Conservation (phyloP, 2,113 vertebrate genomes). For the Hipposideros armiger region DNA sequence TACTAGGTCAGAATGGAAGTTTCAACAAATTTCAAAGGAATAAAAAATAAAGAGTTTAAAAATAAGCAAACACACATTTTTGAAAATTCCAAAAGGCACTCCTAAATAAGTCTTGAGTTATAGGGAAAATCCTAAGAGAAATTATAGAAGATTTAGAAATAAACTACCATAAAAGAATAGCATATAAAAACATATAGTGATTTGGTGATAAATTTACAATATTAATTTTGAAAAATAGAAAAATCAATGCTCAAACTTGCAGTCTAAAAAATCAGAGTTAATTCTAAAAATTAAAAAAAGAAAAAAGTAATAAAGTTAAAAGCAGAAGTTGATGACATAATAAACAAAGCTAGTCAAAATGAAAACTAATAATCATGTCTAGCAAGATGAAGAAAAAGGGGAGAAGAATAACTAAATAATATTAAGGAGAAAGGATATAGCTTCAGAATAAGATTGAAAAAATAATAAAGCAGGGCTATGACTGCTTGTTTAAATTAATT, state of each 20-base stretch:
- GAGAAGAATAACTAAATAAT: background rate
- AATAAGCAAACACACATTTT: background rate
- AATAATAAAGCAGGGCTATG: background rate
- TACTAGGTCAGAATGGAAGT: background rate
- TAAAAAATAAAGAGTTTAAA: slow-evolving; percentile 25
- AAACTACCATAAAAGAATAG: background rate
- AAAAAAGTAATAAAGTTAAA: background rate
- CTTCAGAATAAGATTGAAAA: slow-evolving; percentile 14
- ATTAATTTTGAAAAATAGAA: background rate
- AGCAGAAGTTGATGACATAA: background rate
- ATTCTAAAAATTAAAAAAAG: background rate
- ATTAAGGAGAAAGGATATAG: background rate
- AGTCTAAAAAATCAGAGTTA: background rate
- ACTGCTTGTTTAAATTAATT: background rate
- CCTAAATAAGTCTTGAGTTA: background rate
- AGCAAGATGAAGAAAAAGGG: background rate
- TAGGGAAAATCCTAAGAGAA: background rate
- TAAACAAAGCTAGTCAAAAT: slow-evolving; percentile 39
- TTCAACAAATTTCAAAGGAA: slow-evolving; percentile 48
- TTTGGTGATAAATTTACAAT: background rate
- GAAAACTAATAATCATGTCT: background rate
- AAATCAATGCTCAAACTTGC: background rate
- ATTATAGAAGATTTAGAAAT: slow-evolving; percentile 17
- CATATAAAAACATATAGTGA: background rate
- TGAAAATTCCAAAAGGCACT: slow-evolving; percentile 30